Percentiles rank a stretch among this genome's conserved stretches.
phyloP scores from a whole-genome alignment of 2,888 invertebrate genomes.

The Capitulum mitella region DNA sequence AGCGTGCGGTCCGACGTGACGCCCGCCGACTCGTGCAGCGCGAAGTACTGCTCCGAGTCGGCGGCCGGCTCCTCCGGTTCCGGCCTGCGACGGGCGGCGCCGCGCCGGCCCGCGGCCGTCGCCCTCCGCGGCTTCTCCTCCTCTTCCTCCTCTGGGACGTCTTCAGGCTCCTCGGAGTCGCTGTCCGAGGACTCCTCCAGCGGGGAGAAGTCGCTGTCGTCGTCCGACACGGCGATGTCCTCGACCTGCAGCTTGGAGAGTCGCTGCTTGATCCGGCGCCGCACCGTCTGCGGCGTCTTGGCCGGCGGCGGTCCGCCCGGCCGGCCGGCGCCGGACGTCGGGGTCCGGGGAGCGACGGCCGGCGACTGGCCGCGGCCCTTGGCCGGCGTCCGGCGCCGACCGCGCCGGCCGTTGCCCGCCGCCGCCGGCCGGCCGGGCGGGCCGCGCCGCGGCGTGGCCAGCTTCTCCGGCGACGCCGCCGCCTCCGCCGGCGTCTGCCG shows the following conservation, averaged over 20 bases:
- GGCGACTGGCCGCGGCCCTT: neutral
- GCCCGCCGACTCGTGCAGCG: constrained; percentile 40
- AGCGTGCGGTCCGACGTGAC: constrained; percentile 72
- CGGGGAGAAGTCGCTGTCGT: neutral
- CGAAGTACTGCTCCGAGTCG: neutral
- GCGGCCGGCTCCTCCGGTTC: neutral
- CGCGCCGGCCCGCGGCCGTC: neutral
- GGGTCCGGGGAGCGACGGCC: neutral
- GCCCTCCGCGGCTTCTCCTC: neutral
- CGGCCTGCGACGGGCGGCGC: neutral
- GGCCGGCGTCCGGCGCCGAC: neutral
- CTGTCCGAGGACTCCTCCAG: neutral
- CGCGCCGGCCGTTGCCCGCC: neutral
- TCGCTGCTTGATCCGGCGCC: neutral
- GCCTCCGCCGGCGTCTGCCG: neutral
- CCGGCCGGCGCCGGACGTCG: neutral
- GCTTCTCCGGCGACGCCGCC: neutral
- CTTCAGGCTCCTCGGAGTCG: neutral
- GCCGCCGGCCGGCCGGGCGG: neutral
- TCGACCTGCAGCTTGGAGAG: constrained; percentile 21
- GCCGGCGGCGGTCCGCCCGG: neutral
- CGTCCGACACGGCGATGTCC: constrained; percentile 10
- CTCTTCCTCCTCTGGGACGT: neutral
- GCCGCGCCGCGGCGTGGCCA: neutral
- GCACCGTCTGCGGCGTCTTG: neutral